These are phyloP conservation scores for Seira ritae DNA, from an alignment of 2,888 invertebrate genomes.

Conservation along the genomic window DNA sequence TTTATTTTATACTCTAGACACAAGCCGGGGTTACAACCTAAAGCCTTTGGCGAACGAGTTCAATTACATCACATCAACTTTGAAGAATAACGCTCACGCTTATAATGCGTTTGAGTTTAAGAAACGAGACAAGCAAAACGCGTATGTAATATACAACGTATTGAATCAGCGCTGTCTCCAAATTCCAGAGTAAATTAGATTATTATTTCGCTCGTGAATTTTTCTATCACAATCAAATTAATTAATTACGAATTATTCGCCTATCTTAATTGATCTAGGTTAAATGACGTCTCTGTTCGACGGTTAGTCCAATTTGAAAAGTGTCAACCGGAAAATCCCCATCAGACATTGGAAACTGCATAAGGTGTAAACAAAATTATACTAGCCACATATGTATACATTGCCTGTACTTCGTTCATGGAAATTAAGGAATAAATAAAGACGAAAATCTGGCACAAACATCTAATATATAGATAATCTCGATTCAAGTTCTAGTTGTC, in stretches of 20 bases:
- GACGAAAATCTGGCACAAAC: not conserved
- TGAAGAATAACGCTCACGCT: conserved; percentile 51
- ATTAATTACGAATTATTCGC: too few species aligned
- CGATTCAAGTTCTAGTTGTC: not conserved
- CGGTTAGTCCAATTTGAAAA: conserved; percentile 27
- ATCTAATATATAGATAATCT: not conserved
- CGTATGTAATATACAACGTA: conserved; percentile 32
- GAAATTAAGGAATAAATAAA: too few species aligned
- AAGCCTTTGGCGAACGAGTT: conserved; percentile 62
- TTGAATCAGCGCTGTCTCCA: conserved; percentile 39
- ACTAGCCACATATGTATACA: too few species aligned
- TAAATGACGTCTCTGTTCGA: not conserved
- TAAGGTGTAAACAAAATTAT: conserved; percentile 1
- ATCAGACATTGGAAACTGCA: conserved; percentile 57
- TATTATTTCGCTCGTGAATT: too few species aligned
- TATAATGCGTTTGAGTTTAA: conserved; percentile 62
- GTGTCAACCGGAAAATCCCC: conserved; percentile 28
- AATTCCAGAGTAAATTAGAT: conserved; percentile 22
- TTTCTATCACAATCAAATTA: too few species aligned
- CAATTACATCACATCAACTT: conserved; percentile 61
- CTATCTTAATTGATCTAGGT: not conserved
- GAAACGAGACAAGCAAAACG: not conserved
- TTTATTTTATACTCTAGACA: conserved; percentile 29
- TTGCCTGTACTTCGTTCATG: too few species aligned
- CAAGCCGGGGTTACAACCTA: conserved; percentile 55